Conservation (phyloP, 2,113 vertebrate species). For the Lagopus muta region DNA sequence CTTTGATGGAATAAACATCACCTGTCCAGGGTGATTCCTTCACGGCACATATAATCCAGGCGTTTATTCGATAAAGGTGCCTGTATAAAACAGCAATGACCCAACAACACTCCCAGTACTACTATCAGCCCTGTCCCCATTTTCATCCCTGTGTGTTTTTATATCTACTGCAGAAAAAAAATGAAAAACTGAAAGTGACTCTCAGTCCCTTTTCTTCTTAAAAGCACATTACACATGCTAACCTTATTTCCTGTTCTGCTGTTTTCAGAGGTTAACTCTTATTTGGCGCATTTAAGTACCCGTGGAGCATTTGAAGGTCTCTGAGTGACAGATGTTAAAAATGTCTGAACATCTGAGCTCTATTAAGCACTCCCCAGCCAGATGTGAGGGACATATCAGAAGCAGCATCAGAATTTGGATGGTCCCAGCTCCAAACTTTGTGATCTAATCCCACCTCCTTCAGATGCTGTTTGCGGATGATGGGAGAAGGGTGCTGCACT, state of each 20-base stretch:
- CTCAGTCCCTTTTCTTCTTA: neutral
- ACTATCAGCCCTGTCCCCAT: neutral
- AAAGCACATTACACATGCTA: conserved; percentile 36
- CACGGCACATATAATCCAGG: neutral
- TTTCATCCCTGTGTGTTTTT: neutral
- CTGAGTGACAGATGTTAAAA: conserved; percentile 10
- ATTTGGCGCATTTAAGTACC: neutral
- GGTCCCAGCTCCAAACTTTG: neutral
- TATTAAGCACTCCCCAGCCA: neutral
- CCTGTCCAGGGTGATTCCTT: conserved; percentile 25
- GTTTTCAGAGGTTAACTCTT: neutral
- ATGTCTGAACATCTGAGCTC: neutral
- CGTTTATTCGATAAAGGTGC: conserved; percentile 4
- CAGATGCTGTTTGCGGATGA: conserved; percentile 28
- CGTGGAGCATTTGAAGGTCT: neutral
- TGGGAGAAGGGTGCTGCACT: neutral
- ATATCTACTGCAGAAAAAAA: neutral
- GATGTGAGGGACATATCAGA: neutral
- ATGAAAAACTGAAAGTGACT: conserved; percentile 3
- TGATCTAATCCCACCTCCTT: neutral
- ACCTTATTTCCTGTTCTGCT: conserved; percentile 50
- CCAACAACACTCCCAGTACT: neutral
- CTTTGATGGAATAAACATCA: conserved; percentile 26
- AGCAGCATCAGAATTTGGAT: neutral
- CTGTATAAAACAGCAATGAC: neutral